These are phyloP conservation scores for Drosophila kohkoa DNA, from an alignment of 1,140 invertebrate species.

Conservation along the genomic window DNA sequence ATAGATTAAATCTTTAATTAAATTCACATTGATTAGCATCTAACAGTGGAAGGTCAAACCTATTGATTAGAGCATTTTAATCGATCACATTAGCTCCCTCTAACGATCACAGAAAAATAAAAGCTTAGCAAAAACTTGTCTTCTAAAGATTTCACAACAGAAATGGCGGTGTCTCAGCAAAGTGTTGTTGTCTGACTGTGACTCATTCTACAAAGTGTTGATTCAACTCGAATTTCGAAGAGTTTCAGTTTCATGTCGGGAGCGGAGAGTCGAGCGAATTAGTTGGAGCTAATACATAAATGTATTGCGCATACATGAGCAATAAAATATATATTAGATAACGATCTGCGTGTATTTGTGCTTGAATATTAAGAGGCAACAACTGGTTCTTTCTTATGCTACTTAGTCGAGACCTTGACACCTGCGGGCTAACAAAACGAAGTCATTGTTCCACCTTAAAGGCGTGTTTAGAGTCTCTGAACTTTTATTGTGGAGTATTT, in stretches of 20 bases:
- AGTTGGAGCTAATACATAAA: slow-evolving; percentile 16
- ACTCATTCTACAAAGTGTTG: slow-evolving; percentile 13
- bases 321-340: slow-evolving; percentile 7
- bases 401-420: slow-evolving; percentile 35
- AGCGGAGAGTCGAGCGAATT: slow-evolving; percentile 2
- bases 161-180: neutral
- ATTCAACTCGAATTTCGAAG: slow-evolving; percentile 1
- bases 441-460: slow-evolving; percentile 26
- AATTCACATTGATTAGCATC: neutral
- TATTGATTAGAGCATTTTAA: neutral
- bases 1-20: too few relatives aligned
- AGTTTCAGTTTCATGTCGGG: slow-evolving; percentile 28
- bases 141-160: slow-evolving; percentile 24
- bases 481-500: slow-evolving; percentile 2
- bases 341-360: slow-evolving; percentile 17
- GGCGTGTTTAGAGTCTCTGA: slow-evolving; percentile 2
- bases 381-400: slow-evolving; percentile 37
- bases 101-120: neutral
- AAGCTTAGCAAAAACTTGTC: neutral
- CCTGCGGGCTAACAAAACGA: slow-evolving; percentile 28
- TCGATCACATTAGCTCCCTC: neutral
- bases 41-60: neutral
- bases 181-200: neutral
- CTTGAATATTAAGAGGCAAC: neutral
- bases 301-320: neutral